Conservation (phyloP, 92 coral and sea anemone genomes). For the Umimayanthus kanabou region DNA sequence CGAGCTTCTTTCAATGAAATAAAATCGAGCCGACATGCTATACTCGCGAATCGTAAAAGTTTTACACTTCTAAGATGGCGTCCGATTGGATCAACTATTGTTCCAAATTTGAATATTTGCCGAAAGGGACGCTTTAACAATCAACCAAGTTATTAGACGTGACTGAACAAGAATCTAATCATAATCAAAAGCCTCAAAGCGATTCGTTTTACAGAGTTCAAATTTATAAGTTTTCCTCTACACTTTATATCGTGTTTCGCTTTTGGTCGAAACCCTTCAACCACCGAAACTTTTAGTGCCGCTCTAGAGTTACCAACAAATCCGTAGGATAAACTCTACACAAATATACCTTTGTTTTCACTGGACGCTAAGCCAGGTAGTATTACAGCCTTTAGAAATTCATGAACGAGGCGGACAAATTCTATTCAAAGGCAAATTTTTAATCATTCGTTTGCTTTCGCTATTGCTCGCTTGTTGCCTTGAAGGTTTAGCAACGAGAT, state of each 20-base stretch:
- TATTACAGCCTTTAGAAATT: conserved; percentile 5
- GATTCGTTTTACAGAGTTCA: no score
- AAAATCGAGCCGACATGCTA: background rate
- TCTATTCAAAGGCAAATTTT: conserved; percentile 40
- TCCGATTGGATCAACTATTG: conserved; percentile 33
- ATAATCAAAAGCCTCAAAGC: background rate
- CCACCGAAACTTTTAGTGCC: background rate
- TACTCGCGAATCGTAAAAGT: conserved; percentile 1
- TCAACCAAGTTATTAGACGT: background rate
- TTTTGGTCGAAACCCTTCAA: background rate
- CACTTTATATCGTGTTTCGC: background rate
- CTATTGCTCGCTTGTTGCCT: conserved; percentile 4
- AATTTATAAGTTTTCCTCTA: no score
- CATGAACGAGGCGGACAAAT: conserved; percentile 20
- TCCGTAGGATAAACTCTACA: background rate
- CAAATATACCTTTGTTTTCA: background rate
- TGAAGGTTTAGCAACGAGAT: background rate
- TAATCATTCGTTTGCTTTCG: background rate
- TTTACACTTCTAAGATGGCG: conserved; percentile 17
- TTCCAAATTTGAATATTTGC: conserved; percentile 43
- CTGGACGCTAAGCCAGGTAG: conserved; percentile 28
- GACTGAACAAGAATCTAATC: background rate
- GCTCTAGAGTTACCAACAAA: background rate
- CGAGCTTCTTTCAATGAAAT: background rate
- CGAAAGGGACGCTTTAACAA: conserved; percentile 20